Evolutionary conservation across 2,888 invertebrate species (phyloP).

Genomic region (Eustalomyia histrio): DNA sequence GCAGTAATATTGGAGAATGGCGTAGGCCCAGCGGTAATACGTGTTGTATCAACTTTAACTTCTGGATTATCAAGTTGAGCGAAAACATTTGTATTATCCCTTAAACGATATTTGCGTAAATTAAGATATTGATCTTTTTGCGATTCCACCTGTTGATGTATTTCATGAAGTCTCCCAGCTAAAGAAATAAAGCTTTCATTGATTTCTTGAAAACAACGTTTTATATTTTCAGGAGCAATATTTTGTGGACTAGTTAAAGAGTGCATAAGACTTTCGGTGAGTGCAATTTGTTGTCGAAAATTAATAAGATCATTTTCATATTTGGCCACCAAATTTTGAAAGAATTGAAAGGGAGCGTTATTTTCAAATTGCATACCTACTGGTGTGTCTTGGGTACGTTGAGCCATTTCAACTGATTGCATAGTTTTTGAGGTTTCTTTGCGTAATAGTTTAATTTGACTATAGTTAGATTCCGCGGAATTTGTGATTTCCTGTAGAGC

Average conservation of each 20-base stretch:
- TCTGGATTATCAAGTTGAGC: conserved; percentile 80
- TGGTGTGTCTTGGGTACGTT: conserved; percentile 88
- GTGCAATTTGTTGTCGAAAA: conserved; percentile 86
- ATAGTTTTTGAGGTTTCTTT: conserved; percentile 86
- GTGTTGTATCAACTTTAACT: conserved; percentile 74
- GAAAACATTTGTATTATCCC: conserved; percentile 89
- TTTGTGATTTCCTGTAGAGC: conserved; percentile 77
- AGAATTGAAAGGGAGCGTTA: conserved; percentile 85
- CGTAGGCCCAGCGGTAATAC: conserved; percentile 82
- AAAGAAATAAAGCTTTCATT: conserved; percentile 92
- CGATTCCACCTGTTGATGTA: conserved; percentile 87
- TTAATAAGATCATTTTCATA: conserved; percentile 86
- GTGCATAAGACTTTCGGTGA: conserved; percentile 86
- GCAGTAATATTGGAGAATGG: conserved; percentile 81
- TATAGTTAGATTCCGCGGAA: conserved; percentile 76
- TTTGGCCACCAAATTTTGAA: conserved; percentile 84
- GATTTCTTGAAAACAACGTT: conserved; percentile 88
- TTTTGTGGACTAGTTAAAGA: conserved; percentile 83
- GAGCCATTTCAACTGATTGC: conserved; percentile 88
- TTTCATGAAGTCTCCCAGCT: conserved; percentile 91
- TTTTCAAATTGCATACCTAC: conserved; percentile 88
- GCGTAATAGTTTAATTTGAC: conserved; percentile 81
- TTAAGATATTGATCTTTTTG: conserved; percentile 93
- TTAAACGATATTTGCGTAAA: conserved; percentile 85
- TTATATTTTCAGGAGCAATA: conserved; percentile 87